phyloP scores from a whole-genome alignment of 2,797 vertebrate genomes.

The Cyprinodon diabolis region DNA sequence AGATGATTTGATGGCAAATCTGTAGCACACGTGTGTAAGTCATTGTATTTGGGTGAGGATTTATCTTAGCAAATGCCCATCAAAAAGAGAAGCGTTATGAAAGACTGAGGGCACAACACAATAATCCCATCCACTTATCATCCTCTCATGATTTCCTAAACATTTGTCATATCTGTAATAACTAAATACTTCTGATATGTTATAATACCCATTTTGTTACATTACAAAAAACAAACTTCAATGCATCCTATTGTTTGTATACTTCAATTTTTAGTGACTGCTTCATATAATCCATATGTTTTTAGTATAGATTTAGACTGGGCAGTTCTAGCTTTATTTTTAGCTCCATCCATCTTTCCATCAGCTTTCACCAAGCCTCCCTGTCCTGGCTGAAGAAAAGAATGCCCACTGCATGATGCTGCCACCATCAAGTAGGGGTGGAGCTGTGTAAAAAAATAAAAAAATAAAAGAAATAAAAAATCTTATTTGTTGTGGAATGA shows the following conservation, averaged over 20 bases:
- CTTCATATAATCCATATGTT: not conserved
- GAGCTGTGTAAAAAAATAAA: not conserved
- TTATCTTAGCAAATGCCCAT: slow-evolving; percentile 15
- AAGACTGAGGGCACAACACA: slow-evolving; percentile 38
- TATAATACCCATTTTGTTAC: not conserved
- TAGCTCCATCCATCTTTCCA: not conserved
- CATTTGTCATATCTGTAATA: slow-evolving; percentile 56
- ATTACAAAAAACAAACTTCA: not conserved
- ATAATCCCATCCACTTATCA: slow-evolving; percentile 48
- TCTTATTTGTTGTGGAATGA: not conserved
- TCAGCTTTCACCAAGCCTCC: not conserved
- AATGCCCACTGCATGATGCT: not conserved
- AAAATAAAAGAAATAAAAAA: not conserved
- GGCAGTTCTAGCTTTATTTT: not conserved
- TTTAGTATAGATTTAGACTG: not conserved
- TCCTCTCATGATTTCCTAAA: slow-evolving; percentile 60
- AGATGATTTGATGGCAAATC: slow-evolving; percentile 57
- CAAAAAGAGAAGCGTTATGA: slow-evolving; percentile 34
- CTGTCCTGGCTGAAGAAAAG: not conserved
- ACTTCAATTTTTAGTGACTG: not conserved
- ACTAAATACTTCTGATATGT: not conserved
- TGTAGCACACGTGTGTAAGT: slow-evolving; percentile 8
- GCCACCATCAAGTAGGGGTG: not conserved
- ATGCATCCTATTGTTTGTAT: not conserved
- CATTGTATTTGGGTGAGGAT: slow-evolving; percentile 9